phyloP scores from a whole-genome alignment of 2,797 vertebrate genomes.

The Melanotaenia boesemani region DNA sequence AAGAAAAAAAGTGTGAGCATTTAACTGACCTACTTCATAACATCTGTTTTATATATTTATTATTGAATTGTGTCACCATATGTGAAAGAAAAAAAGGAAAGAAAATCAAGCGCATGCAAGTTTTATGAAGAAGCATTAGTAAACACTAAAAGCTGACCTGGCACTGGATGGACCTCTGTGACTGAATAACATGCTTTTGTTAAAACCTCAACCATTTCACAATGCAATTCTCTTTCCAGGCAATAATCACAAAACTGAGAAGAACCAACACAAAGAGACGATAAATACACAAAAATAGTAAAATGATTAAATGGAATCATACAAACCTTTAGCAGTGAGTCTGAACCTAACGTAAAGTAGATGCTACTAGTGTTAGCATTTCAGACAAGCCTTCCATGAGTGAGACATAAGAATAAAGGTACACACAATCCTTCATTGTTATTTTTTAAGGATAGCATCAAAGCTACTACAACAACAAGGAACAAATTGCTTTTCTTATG shows the following conservation, averaged over 20 bases:
- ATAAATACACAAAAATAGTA: neutral
- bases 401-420: neutral
- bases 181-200: neutral
- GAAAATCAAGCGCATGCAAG: too few relatives aligned
- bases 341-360: neutral
- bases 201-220: neutral
- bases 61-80: neutral
- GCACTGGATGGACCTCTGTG: neutral
- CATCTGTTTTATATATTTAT: slow-evolving; percentile 9
- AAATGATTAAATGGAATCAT: neutral
- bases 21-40: slow-evolving; percentile 16
- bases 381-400: slow-evolving; percentile 4
- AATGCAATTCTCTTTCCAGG: neutral
- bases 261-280: neutral
- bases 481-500: neutral
- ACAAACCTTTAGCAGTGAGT: neutral
- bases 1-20: neutral
- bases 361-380: neutral
- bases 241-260: neutral
- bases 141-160: neutral
- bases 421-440: slow-evolving; percentile 1
- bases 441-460: neutral
- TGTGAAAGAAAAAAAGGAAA: neutral
- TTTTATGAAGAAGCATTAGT: slow-evolving; percentile 6
- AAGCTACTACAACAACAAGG: neutral